Evolutionary conservation across 2,888 invertebrate genomes (phyloP), one percentile per base, ranked within the genome.

Genomic region (Orchestes rusci): DNA sequence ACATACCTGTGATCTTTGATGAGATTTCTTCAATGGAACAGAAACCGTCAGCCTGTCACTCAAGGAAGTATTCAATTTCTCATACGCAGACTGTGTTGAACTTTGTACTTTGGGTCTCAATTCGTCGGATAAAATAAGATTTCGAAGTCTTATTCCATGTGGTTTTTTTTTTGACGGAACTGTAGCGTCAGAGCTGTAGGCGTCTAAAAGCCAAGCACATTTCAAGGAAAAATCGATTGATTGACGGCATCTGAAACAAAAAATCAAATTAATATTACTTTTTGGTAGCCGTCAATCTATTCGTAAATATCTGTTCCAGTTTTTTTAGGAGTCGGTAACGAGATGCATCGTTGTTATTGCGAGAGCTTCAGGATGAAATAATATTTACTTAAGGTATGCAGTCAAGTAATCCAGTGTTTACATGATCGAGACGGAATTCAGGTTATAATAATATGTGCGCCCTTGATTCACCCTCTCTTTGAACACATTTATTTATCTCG

Each of bases 151-250:
- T 60, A 85, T 74, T 56, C 84, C 82, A 64, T 81, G 80, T 30
- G 83, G 82, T 66, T 82, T 83, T 67, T 79, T 82, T 65, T 80
- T 81, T 42, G 79, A 77, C 42, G 79, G 77, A 52, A 75, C 65
- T 50, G 75, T 73, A 44, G 76, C 75, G 64, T 84, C 90, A 28
- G 86, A 81, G 54, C 88, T 85, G 67, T 91, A 95, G 16, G 99
- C 95, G 59, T 95, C 93, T 63, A 99, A 73, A 41, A 99, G 74
- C 97, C 97, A 99, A 62, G 93, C 87, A 65, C 95, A 85, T 68
- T 92, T 86, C 56, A 99, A 75, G 32, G 96, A 92, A 70, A 99
- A 99, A 72, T 96, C 94, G 48, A 91, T 89, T 55, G 93, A 92
- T 67, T 84, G 81, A 61, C 94, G 80, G 76, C 96, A 96, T 66